Percentiles rank a stretch among this genome's conserved stretches.
These are phyloP conservation scores for Drosophila orosa DNA, from an alignment of 1,140 invertebrate genomes.

Conservation along the genomic window DNA sequence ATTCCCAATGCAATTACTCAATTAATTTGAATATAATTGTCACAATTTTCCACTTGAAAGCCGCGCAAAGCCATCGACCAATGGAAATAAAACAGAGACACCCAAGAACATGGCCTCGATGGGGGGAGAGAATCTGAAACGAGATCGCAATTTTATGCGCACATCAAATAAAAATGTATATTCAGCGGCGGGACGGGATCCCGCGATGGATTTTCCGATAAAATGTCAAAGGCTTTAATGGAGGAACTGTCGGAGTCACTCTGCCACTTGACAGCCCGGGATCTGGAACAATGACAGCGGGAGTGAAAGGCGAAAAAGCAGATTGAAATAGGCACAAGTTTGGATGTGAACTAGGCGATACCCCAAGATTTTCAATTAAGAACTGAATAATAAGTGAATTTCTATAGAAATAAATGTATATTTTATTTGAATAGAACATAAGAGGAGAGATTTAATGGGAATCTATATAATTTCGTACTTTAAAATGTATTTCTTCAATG, in stretches of 20 bases:
- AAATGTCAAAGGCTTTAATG: slow-evolving; percentile 78
- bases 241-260: slow-evolving; percentile 28
- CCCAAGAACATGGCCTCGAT: slow-evolving; percentile 28
- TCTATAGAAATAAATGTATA: background rate
- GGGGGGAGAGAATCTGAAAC: slow-evolving; percentile 45
- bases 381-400: background rate
- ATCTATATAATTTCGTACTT: background rate
- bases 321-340: background rate
- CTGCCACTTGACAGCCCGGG: slow-evolving; percentile 59
- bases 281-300: slow-evolving; percentile 59
- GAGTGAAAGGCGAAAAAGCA: slow-evolving; percentile 35
- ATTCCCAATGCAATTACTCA: slow-evolving; percentile 75
- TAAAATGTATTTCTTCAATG: too few relatives aligned
- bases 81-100: slow-evolving; percentile 67
- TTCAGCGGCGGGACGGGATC: slow-evolving; percentile 13
- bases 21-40: slow-evolving; percentile 84
- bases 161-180: slow-evolving; percentile 75
- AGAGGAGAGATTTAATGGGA: too few relatives aligned
- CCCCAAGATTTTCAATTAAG: background rate
- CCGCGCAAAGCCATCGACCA: slow-evolving; percentile 45
- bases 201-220: slow-evolving; percentile 66
- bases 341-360: slow-evolving; percentile 1
- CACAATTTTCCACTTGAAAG: slow-evolving; percentile 80
- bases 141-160: slow-evolving; percentile 69
- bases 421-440: background rate